Conservation (phyloP, 2,113 vertebrate genomes). For the Piprites chloris region DNA sequence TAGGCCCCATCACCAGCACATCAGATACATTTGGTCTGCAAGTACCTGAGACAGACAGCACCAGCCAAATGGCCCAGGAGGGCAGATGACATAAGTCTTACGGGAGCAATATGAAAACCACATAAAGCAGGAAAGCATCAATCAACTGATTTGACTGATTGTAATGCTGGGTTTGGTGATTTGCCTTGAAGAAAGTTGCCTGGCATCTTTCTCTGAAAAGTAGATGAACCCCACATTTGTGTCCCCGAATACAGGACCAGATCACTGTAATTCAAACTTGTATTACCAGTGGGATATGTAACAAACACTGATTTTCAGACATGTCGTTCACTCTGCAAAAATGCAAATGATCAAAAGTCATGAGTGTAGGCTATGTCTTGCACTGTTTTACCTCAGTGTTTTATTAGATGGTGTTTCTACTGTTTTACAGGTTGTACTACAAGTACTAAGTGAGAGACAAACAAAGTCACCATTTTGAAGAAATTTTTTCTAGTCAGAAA, state of each 20-base stretch:
- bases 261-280: background rate
- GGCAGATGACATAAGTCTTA: background rate
- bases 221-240: background rate
- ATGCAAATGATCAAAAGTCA: background rate
- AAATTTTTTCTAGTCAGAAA: background rate
- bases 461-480: background rate
- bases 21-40: background rate
- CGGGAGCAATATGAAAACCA: background rate
- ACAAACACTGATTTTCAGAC: background rate
- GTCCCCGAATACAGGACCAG: background rate
- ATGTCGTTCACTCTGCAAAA: background rate
- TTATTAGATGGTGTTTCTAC: background rate
- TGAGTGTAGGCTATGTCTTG: background rate
- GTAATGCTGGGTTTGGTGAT: background rate
- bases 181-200: background rate
- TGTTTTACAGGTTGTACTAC: background rate
- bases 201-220: background rate
- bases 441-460: background rate
- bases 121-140: background rate
- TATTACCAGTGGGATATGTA: background rate
- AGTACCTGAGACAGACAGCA: background rate
- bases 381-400: background rate
- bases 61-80: background rate
- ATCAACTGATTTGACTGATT: background rate
- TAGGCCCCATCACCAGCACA: background rate